phyloP scores from a whole-genome alignment of 2,797 vertebrate species.

The Loriculus beryllinus region DNA sequence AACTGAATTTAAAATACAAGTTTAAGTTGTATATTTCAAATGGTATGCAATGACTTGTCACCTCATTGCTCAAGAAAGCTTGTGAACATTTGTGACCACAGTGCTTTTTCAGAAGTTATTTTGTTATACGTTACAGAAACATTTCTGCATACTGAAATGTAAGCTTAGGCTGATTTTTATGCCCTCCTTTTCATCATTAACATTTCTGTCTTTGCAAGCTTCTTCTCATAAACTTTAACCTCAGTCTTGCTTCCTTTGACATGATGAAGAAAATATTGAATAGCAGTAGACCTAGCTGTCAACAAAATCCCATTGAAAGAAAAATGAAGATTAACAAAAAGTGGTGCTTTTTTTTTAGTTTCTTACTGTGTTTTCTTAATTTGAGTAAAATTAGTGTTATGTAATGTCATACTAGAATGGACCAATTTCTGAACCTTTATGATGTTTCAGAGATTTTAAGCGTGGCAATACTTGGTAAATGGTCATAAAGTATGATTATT shows the following conservation, averaged over 20 bases:
- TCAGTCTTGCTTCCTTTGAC: neutral
- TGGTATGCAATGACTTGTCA: neutral
- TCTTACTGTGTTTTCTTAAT: neutral
- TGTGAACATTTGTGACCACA: neutral
- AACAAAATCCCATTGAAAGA: neutral
- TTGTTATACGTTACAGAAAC: neutral
- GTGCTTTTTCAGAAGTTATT: neutral
- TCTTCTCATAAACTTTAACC: neutral
- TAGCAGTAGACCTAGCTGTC: neutral
- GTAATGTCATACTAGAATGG: neutral
- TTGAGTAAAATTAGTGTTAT: neutral
- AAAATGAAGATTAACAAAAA: neutral
- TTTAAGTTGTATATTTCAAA: neutral
- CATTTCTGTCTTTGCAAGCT: neutral
- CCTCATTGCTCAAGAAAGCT: neutral
- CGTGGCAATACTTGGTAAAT: neutral
- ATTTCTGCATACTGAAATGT: neutral
- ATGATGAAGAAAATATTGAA: neutral
- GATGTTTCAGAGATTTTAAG: neutral
- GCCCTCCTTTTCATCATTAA: accelerated
- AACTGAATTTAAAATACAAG: neutral
- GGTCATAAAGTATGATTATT: neutral
- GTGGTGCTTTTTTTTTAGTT: neutral
- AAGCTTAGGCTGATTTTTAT: neutral
- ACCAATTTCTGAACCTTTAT: neutral